A percentile compares a stretch with the other conserved stretches of the same genome.
These are phyloP conservation scores for Drosophila dives DNA, from an alignment of 2,888 invertebrate genomes.

Conservation along the genomic window DNA sequence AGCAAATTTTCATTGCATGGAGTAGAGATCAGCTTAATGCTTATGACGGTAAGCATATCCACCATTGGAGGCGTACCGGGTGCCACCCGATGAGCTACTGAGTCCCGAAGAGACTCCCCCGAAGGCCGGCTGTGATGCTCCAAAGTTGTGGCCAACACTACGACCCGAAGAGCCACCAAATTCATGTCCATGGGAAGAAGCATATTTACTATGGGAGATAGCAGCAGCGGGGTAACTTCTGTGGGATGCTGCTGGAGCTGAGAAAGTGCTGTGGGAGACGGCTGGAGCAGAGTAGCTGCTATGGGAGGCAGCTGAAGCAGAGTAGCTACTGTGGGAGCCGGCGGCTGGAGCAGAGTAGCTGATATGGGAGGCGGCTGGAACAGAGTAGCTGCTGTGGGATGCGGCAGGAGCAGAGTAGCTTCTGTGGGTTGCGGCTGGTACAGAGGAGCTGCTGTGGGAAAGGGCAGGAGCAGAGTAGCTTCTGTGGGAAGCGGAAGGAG, in stretches of 20 bases:
- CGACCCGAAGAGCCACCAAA: slow-evolving; percentile 28
- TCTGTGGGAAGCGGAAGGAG: slow-evolving; percentile 17
- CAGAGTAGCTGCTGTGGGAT: slow-evolving; percentile 38
- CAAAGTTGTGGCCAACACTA: slow-evolving; percentile 32
- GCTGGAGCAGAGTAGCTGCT: slow-evolving; percentile 7
- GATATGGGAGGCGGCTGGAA: slow-evolving; percentile 7
- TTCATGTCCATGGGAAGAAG: slow-evolving; percentile 24
- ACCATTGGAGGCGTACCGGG: slow-evolving; percentile 71
- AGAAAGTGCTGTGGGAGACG: slow-evolving; percentile 2
- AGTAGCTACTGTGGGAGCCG: slow-evolving; percentile 8
- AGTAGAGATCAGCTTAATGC: slow-evolving; percentile 49
- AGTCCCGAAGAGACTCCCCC: slow-evolving; percentile 13
- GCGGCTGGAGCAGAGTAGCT: slow-evolving; percentile 18
- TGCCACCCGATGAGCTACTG: slow-evolving; percentile 39
- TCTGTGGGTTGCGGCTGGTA: slow-evolving; percentile 16
- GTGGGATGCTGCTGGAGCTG: slow-evolving; percentile 15
- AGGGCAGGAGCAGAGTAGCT: slow-evolving; percentile 21
- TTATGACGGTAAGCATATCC: slow-evolving; percentile 69
- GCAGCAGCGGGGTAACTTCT: slow-evolving; percentile 21
- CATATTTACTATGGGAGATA: slow-evolving; percentile 13
- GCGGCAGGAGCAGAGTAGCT: slow-evolving; percentile 47
- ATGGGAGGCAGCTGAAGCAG: slow-evolving; percentile 20
- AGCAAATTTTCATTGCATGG: slow-evolving; percentile 11
- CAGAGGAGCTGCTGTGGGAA: slow-evolving; percentile 25
- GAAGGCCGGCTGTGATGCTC: slow-evolving; percentile 9